phyloP scores from a whole-genome alignment of 64 coral and sea anemone genomes.

The Montipora foliosa region DNA sequence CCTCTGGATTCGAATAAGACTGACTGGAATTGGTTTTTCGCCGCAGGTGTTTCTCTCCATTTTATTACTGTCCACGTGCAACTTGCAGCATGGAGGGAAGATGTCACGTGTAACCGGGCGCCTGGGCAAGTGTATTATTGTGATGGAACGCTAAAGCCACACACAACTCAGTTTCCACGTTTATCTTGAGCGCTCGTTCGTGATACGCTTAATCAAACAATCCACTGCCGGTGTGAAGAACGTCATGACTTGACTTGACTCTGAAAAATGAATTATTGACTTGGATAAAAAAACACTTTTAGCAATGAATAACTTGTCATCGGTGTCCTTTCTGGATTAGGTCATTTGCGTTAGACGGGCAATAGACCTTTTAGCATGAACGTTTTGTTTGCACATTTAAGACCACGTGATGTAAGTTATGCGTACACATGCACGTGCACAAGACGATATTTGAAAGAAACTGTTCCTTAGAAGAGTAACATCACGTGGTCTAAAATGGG shows the following conservation, averaged over 20 bases:
- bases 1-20: no score
- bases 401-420: no score
- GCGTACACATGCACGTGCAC: no score
- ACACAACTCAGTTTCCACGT: not conserved
- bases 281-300: not conserved
- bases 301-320: not conserved
- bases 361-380: no score
- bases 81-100: not conserved
- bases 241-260: not conserved
- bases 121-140: not conserved
- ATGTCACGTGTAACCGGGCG: not conserved
- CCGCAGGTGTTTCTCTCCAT: no score
- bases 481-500: no score
- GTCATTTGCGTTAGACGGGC: no score
- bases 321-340: not conserved
- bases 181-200: not conserved
- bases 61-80: no score
- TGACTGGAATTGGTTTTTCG: no score
- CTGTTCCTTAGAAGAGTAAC: no score
- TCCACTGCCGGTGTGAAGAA: constrained; percentile 41
- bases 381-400: no score
- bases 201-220: not conserved
- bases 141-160: not conserved
- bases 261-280: not conserved
- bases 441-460: no score